Base-by-base conservation (phyloP, 2,797 vertebrate species). In the Leptatherina wallacei region DNA sequence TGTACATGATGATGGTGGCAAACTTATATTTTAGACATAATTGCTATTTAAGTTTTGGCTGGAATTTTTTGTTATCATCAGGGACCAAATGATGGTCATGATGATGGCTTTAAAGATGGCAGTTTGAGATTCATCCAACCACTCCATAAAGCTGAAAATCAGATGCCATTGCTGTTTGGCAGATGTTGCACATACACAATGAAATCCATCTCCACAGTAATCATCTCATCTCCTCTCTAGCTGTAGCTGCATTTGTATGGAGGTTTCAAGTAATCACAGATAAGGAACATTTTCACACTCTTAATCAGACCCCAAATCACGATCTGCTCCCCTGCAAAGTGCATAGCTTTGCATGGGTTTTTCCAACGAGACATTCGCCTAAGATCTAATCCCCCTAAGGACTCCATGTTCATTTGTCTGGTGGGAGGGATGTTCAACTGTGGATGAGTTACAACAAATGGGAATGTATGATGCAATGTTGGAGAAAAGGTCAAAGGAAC, bases 231-330 rank as follows among this genome's bases (percentile, higher is more conserved):
- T 87, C 68, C 69, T 82, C 65, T 75, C 68, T 69, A 69, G 73
- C 66, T 85, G 75, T 77, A 77, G 64, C 75, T 56, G 75, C 60
- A 57, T 89, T 85, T 85, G 78, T 82, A 83, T 80, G 81, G 82
- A 91, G 90, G 91, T 94, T 93, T 93, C 90, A 92, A 93, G 84
- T 90, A 89, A 90, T 91, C 83, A 3, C 81, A 85, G 95, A 94
- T 95, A 93, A 94, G 88, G 79, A 71, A 65, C 87, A 73, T 87
- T 90, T 92, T 91, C 90, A 88, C 88, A 85, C 82, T 85, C 83
- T 90, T 92, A 89, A 94, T 94, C 92, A 89, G 88, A 91, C 86
- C 38, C 38, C 82, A 83, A 75, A 54, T 75, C 42, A 56, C 52
- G 67, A 90, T 90, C 73, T 80, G 87, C 82, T 83, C 69, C 78